Base-by-base conservation (phyloP, 2,888 invertebrate genomes). In the Drosophila tanythrix region DNA sequence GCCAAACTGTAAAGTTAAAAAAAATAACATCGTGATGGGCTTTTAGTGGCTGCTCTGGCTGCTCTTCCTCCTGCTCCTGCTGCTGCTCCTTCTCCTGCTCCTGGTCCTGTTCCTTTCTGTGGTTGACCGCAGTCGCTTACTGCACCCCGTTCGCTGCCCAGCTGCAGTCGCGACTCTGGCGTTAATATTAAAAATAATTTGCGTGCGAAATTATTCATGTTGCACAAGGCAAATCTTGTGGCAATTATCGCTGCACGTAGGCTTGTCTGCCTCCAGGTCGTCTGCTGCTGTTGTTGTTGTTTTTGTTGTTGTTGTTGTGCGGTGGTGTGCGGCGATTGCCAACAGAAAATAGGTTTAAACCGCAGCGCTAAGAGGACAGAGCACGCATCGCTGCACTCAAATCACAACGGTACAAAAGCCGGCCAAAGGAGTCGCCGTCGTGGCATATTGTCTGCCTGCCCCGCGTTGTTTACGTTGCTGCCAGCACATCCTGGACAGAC, bases 141-240 rank as follows among this genome's bases (percentile, higher is more conserved):
- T 48, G 67, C 58, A 69, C 65, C 29, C 10, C 43, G 33, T 10
- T 35, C 21, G 48, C 63, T 46, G 55, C 25, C 33, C 67, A 48
- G 79, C 62, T 40, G n/a, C 29, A 21, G 59, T 35, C 52, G 35
- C 62, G 81, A 60, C 79, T 73, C 75, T 73, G 70, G 88, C 79
- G 81, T 81, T 87, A 82, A 88, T 86, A 83, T 79, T 86, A 80
- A 82, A 88, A 88, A 87, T 83, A 88, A 88, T 90, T 88, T 80
- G 80, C 82, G 74, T 81, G 83, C 86, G 76, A 86, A 87, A 86
- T 90, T 83, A 90, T 90, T 83, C 83, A 90, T 82, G 84, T 80
- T 77, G 75, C 77, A 77, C 79, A 70, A 86, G 79, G 80, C 76
- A 88, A 90, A 88, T 90, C 83, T 90, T 90, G 78, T 65, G 79